Evolutionary conservation across 2,113 vertebrate genomes (phyloP).

Genomic region (Macrotus californicus): DNA sequence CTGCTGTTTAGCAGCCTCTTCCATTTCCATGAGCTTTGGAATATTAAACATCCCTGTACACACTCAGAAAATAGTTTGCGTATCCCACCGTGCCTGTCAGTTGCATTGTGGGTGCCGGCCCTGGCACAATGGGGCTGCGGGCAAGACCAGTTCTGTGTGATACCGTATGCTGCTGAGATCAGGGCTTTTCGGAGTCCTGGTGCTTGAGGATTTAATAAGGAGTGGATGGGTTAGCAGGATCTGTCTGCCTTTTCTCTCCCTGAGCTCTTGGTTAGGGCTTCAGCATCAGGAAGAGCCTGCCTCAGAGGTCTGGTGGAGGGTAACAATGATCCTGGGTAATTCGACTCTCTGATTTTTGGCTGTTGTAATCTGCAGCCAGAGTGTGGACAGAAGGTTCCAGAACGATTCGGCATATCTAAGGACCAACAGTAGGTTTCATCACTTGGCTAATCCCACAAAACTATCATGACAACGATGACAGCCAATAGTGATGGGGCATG

Average conservation of each 20-base stretch:
- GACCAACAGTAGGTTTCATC: not conserved
- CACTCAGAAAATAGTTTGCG: slow-evolving; percentile 44
- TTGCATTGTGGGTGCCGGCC: not conserved
- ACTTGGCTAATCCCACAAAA: not conserved
- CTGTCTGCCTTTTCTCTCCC: not conserved
- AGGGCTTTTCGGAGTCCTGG: not conserved
- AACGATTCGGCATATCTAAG: not conserved
- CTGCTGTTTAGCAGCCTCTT: not conserved
- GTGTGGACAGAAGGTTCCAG: not conserved
- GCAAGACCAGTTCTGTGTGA: not conserved
- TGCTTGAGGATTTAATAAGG: not conserved
- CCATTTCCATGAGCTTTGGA: not conserved
- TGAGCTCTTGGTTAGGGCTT: not conserved
- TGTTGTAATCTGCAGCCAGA: not conserved
- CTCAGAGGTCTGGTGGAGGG: not conserved
- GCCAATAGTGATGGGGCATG: not conserved
- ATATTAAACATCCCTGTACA: slow-evolving; percentile 10
- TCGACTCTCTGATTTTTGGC: not conserved
- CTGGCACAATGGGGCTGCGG: not conserved
- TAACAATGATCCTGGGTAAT: too few relatives aligned
- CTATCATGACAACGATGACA: not conserved
- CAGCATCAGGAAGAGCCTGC: not conserved
- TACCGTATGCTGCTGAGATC: not conserved
- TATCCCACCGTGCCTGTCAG: not conserved
- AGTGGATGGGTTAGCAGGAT: not conserved